Conservation (phyloP, 2,888 invertebrate genomes). For the Dolichomitus sp. region DNA sequence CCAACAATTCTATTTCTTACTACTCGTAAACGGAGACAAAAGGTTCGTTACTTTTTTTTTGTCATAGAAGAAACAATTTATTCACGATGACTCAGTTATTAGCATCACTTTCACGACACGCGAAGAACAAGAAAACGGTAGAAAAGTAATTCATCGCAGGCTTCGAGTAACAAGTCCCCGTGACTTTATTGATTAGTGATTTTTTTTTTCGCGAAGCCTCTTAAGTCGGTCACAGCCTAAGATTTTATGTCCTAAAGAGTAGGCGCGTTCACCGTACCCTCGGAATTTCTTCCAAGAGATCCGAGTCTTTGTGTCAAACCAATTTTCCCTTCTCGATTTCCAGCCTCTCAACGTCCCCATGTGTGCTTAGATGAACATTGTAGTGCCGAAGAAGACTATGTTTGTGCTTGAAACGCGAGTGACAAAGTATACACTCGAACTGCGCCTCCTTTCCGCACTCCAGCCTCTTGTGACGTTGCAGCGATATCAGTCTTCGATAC, state of each 20-base stretch:
- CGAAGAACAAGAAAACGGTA: constrained; percentile 26
- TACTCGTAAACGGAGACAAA: constrained; percentile 1
- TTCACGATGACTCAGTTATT: constrained; percentile 13
- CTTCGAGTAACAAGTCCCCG: constrained; percentile 11
- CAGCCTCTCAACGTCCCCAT: constrained; percentile 56
- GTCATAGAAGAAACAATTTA: constrained; percentile 22
- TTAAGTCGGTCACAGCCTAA: constrained; percentile 54
- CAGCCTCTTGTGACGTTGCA: constrained; percentile 86
- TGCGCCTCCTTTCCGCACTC: constrained; percentile 87
- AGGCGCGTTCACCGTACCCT: not conserved
- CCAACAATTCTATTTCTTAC: constrained; percentile 10
- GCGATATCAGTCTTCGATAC: constrained; percentile 80
- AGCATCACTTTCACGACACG: constrained; percentile 21
- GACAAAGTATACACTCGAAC: constrained; percentile 86
- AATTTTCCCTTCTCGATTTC: constrained; percentile 51
- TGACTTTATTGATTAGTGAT: not conserved
- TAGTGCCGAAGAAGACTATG: constrained; percentile 81
- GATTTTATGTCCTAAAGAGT: constrained; percentile 1
- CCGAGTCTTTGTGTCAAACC: constrained; percentile 36
- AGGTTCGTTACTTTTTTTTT: not conserved
- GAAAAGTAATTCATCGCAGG: constrained; percentile 10
- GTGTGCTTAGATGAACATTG: constrained; percentile 66
- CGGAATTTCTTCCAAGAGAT: not conserved
- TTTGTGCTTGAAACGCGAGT: constrained; percentile 83
- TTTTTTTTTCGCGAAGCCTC: constrained; percentile 13